Percentiles rank a stretch among this genome's conserved stretches.
Evolutionary conservation across 1,140 invertebrate genomes (phyloP).

Genomic region (Galendromus occidentalis): DNA sequence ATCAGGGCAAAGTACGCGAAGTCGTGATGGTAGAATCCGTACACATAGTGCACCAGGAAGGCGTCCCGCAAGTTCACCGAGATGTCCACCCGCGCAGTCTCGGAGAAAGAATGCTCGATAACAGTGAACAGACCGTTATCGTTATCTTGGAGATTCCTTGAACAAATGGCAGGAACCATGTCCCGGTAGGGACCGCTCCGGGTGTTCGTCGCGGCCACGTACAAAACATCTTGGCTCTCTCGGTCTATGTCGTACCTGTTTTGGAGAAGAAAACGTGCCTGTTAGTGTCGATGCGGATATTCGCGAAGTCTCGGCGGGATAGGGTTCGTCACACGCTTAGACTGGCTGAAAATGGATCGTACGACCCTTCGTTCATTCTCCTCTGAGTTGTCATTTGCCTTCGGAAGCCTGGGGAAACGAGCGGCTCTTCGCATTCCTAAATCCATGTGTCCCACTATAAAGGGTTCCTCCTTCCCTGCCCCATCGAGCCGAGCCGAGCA

Average conservation of each 20-base stretch:
- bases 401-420: no score
- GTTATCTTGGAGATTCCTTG: constrained; percentile 39
- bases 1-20: constrained; percentile 88
- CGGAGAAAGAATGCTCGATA: constrained; percentile 39
- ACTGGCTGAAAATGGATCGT: no score
- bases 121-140: constrained; percentile 44
- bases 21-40: constrained; percentile 79
- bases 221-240: constrained; percentile 43
- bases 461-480: no score
- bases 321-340: no score
- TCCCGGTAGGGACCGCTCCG: constrained; percentile 72
- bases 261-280: no score
- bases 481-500: no score
- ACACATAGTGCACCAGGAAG: constrained; percentile 83
- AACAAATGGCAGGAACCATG: constrained; percentile 76
- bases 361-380: no score
- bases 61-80: constrained; percentile 63
- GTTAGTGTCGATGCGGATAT: no score
- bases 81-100: constrained; percentile 50
- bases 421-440: no score
- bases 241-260: neutral
- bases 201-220: constrained; percentile 84
- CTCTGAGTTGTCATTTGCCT: no score
- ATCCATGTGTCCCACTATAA: no score
- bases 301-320: no score